Percentiles rank a stretch among this genome's conserved stretches.
Evolutionary conservation across 2,113 vertebrate genomes (phyloP).

Genomic region (Heliornis fulica): DNA sequence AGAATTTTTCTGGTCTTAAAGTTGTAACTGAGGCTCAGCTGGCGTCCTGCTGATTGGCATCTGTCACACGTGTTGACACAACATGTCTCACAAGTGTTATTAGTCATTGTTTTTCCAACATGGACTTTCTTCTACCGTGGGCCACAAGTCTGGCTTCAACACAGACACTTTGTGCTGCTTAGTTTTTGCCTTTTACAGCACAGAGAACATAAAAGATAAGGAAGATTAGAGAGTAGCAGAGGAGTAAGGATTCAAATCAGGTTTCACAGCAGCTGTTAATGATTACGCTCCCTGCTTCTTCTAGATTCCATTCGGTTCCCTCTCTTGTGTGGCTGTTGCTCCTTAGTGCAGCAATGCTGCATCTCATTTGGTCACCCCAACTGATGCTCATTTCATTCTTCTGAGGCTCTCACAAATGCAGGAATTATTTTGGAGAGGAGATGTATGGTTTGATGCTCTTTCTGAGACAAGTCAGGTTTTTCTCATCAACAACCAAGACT

Average conservation of each 20-base stretch:
- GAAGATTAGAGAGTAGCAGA: background rate
- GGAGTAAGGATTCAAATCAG: background rate
- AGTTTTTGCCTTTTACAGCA: background rate
- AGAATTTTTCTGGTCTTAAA: background rate
- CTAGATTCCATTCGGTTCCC: background rate
- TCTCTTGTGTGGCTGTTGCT: background rate
- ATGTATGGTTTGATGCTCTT: background rate
- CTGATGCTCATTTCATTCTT: background rate
- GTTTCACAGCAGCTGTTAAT: background rate
- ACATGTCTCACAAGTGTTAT: background rate
- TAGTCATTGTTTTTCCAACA: background rate
- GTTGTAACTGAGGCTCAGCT: background rate
- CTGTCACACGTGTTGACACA: background rate
- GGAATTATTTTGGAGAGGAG: background rate
- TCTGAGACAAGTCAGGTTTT: background rate
- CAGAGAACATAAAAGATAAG: background rate
- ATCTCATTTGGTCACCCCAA: background rate
- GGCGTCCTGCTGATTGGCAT: background rate
- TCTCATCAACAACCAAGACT: background rate
- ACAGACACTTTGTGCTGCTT: background rate
- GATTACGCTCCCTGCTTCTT: background rate
- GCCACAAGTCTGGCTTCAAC: background rate
- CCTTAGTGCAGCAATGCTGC: background rate
- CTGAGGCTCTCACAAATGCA: background rate
- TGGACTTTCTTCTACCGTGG: background rate